Conservation (phyloP, 2,888 invertebrate species). For the Heliconius charithonia region DNA sequence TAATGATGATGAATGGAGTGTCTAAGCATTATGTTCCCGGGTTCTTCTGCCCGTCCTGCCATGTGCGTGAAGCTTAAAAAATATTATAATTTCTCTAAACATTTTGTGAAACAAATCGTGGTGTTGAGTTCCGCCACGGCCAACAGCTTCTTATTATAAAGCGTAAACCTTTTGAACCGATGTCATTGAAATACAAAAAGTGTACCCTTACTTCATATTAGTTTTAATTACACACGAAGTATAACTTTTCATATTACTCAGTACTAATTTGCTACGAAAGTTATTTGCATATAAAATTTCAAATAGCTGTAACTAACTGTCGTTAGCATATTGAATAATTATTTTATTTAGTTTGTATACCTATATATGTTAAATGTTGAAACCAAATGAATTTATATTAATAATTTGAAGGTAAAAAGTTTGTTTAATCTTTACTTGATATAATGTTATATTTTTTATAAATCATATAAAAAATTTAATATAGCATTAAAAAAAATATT, state of each 20-base stretch:
- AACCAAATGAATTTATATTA: background rate
- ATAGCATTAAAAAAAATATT: too few species aligned
- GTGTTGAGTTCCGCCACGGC: background rate
- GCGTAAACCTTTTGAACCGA: too few species aligned
- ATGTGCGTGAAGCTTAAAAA: background rate
- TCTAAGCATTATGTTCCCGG: background rate
- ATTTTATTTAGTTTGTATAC: background rate
- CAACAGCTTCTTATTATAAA: background rate
- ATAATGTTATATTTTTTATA: too few species aligned
- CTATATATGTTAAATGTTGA: background rate
- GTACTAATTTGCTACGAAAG: slow-evolving; percentile 17
- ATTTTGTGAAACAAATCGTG: background rate
- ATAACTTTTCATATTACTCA: slow-evolving; percentile 10
- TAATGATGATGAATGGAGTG: background rate
- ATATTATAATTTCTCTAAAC: too few species aligned
- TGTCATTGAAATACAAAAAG: too few species aligned
- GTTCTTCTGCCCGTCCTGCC: background rate
- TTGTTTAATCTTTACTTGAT: too few species aligned
- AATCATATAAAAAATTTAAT: too few species aligned
- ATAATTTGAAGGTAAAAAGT: too few species aligned
- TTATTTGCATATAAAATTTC: slow-evolving; percentile 23
- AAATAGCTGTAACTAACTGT: slow-evolving; percentile 8
- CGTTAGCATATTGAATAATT: slow-evolving; percentile 19
- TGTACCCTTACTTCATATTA: background rate
- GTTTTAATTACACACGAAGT: background rate